These are phyloP conservation scores for Lithophane ornitopus DNA, from an alignment of 2,888 invertebrate species.

Conservation along the genomic window DNA sequence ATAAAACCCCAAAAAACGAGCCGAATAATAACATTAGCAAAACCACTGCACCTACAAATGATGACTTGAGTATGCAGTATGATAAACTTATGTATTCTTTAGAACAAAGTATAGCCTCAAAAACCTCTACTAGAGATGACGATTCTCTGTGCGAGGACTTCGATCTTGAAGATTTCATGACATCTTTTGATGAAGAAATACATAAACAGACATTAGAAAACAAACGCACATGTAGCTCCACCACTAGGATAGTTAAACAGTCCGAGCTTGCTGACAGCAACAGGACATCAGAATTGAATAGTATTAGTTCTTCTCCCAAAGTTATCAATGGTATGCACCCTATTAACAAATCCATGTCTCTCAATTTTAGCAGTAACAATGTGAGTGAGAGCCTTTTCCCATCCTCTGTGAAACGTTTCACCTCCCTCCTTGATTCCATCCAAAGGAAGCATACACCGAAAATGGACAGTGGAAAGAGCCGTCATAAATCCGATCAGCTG, in stretches of 20 bases:
- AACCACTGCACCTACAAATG: conserved; percentile 78
- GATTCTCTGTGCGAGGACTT: conserved; percentile 91
- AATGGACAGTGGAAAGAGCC: conserved; percentile 81
- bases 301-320: conserved; percentile 82
- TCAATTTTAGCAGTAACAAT: conserved; percentile 91
- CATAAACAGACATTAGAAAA: conserved; percentile 84
- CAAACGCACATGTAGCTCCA: conserved; percentile 87
- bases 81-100: conserved; percentile 89
- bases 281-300: conserved; percentile 80
- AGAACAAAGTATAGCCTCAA: conserved; percentile 87
- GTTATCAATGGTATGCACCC: conserved; percentile 82
- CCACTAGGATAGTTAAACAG: conserved; percentile 86
- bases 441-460: conserved; percentile 83
- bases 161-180: conserved; percentile 92
- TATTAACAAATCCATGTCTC: conserved; percentile 89
- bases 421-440: conserved; percentile 90
- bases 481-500: conserved; percentile 86
- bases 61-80: conserved; percentile 87
- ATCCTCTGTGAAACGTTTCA: conserved; percentile 90
- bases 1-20: conserved; percentile 73
- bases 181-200: conserved; percentile 92
- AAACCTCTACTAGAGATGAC: conserved; percentile 86
- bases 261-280: conserved; percentile 81
- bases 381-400: conserved; percentile 87
- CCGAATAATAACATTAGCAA: conserved; percentile 77